Evolutionary conservation across 2,113 vertebrate genomes (phyloP), one percentile per base, ranked within the genome.

Genomic region (Microtus montanus): DNA sequence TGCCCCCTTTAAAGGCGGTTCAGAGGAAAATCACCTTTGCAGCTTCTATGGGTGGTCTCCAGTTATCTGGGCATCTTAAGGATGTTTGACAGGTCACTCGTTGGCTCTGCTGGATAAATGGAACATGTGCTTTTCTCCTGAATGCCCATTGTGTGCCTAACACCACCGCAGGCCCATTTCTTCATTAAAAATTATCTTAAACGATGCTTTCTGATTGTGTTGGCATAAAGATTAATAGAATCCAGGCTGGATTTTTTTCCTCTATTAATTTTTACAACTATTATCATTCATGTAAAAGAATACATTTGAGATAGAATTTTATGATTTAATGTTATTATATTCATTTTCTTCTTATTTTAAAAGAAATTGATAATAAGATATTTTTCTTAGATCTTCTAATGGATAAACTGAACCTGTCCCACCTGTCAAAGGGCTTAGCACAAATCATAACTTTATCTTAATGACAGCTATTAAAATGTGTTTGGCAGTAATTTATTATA

Each of bases 311-410:
- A 58, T n/a, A 64, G 44, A 66, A 73, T 66, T n/a, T 63, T 82
- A 35, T 91, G 71, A 89, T 64, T 68, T 44, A 64, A 89, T 85
- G 71, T 87, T 79, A 88, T 87, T 90, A 41, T 64, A 68, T 66
- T 91, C n/a, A 86, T 49, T 89, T 91, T 89, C 30, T 88, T 94
- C 70, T 92, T 28, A 82, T 75, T 95, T 93, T 73, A 44, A 95
- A 86, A 75, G n/a, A 75, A 92, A 58, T 89, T 49, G 82, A 74
- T 26, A 89, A 93, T 33, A 77, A 86, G 64, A 54, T 3, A 44
- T 64, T 64, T 83, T 52, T 26, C 13, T 68, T 30, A 70, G 20
- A n/a, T 30, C 24, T 70, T 15, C 35, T 20, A 74, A 28, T 38
- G 75, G 58, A 4, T 87, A 9, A 66, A 41, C 4, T 38, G 33